phyloP scores from a whole-genome alignment of 2,888 invertebrate genomes.

The Tribolium freemani region DNA sequence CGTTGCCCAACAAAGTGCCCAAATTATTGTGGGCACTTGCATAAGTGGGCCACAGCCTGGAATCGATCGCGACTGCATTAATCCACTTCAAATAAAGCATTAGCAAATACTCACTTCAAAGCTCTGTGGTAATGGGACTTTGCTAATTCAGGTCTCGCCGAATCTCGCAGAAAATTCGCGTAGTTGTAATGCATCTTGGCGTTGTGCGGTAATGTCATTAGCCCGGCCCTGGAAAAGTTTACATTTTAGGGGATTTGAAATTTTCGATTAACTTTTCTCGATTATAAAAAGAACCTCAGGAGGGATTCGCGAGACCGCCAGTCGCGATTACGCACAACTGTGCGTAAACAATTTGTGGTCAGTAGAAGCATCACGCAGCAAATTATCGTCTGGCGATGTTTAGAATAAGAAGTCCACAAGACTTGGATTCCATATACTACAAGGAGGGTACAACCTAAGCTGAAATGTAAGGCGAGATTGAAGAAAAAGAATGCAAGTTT shows the following conservation, averaged over 20 bases:
- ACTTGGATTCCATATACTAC: conserved; percentile 82
- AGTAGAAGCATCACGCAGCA: conserved; percentile 73
- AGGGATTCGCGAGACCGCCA: conserved; percentile 85
- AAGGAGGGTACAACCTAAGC: conserved; percentile 84
- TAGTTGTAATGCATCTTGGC: conserved; percentile 94
- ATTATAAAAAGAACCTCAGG: conserved; percentile 72
- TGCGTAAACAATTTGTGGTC: conserved; percentile 76
- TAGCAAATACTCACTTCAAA: conserved; percentile 74
- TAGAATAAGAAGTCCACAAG: conserved; percentile 72
- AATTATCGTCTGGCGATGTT: conserved; percentile 69
- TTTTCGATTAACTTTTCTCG: conserved; percentile 5
- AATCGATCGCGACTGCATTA: conserved; percentile 50
- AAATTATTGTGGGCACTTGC: conserved; percentile 91
- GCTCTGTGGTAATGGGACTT: conserved; percentile 85
- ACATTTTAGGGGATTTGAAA: background rate
- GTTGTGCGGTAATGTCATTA: conserved; percentile 85
- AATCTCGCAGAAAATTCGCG: conserved; percentile 86
- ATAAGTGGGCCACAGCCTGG: conserved; percentile 86
- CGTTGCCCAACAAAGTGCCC: conserved; percentile 81
- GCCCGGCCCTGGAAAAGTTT: conserved; percentile 76
- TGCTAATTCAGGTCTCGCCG: conserved; percentile 79
- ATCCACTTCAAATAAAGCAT: conserved; percentile 10
- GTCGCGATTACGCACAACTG: conserved; percentile 79
- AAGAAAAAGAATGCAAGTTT: background rate
- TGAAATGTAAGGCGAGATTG: conserved; percentile 65